Percentiles rank a stretch among this genome's conserved stretches.
Evolutionary conservation across 2,797 vertebrate genomes (phyloP).

Genomic region (Crocidura indochinensis): DNA sequence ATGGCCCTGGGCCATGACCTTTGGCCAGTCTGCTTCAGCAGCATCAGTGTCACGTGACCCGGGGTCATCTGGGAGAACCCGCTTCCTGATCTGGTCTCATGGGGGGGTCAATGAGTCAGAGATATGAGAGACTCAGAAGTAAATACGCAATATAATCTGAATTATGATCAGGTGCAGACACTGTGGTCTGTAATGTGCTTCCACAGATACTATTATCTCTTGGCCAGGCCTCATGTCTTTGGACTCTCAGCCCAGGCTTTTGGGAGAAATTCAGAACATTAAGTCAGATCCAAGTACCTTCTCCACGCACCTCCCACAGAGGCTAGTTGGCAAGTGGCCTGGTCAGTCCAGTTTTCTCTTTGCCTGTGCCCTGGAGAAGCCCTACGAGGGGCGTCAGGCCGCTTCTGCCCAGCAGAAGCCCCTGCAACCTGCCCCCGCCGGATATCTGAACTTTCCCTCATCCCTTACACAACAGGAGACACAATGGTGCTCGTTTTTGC

Average conservation of each 20-base stretch:
- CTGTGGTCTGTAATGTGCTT: slow-evolving; percentile 4
- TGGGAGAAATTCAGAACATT: slow-evolving; percentile 44
- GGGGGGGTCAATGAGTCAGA: slow-evolving; percentile 7
- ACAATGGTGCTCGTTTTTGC: slow-evolving; percentile 25
- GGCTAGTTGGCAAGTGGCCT: not conserved
- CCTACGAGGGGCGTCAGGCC: not conserved
- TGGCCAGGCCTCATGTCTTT: slow-evolving; percentile 4
- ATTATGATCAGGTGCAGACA: not conserved
- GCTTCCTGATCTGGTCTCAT: not conserved
- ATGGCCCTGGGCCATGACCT: not conserved
- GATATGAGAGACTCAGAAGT: not conserved
- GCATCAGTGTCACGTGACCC: not conserved
- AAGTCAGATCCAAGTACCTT: not conserved
- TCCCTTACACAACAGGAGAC: not conserved
- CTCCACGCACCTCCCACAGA: not conserved
- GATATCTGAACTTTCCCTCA: not conserved
- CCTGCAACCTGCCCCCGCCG: not conserved
- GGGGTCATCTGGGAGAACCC: not conserved
- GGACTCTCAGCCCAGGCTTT: slow-evolving; percentile 49
- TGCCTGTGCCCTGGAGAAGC: not conserved
- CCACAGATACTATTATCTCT: not conserved
- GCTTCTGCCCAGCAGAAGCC: slow-evolving; percentile 11
- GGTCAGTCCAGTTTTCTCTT: not conserved
- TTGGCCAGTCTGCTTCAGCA: slow-evolving; percentile 16
- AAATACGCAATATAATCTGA: not conserved